These are phyloP conservation scores for Oenanthe oenanthe DNA, from an alignment of 2,113 vertebrate species.

Conservation along the genomic window DNA sequence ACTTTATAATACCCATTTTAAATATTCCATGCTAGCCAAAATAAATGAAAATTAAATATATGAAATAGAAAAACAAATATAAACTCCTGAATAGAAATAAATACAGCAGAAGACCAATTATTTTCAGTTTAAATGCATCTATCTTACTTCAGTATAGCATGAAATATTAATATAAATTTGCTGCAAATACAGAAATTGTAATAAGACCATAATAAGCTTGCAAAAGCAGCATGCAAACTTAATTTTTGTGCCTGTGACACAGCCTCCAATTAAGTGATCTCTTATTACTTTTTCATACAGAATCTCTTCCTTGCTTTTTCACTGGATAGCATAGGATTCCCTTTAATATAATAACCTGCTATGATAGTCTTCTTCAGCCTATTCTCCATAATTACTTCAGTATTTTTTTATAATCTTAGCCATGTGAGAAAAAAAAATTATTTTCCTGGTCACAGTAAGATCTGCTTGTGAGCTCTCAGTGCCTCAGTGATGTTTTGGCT, in stretches of 20 bases:
- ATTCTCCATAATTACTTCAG: neutral
- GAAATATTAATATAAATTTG: slow-evolving; percentile 59
- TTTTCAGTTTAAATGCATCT: slow-evolving; percentile 29
- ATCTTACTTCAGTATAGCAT: slow-evolving; percentile 9
- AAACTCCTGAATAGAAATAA: slow-evolving; percentile 45
- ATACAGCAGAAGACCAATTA: slow-evolving; percentile 14
- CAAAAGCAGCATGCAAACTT: slow-evolving; percentile 17
- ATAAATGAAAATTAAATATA: slow-evolving; percentile 43
- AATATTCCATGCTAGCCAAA: neutral
- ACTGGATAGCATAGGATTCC: neutral
- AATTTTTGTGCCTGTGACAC: slow-evolving; percentile 20
- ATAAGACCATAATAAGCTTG: slow-evolving; percentile 18
- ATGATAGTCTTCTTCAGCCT: neutral
- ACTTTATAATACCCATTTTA: neutral
- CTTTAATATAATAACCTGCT: neutral
- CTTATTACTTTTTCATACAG: neutral
- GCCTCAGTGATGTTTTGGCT: neutral
- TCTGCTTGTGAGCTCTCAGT: neutral
- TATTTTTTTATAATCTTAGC: neutral
- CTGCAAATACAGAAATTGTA: slow-evolving; percentile 12
- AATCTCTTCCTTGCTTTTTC: neutral
- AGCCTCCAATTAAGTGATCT: slow-evolving; percentile 13
- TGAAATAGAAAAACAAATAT: slow-evolving; percentile 20
- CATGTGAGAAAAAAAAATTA: neutral
- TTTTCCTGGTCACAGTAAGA: neutral